Conservation (phyloP, 2,888 invertebrate genomes). For the Ormyrus rosae region DNA sequence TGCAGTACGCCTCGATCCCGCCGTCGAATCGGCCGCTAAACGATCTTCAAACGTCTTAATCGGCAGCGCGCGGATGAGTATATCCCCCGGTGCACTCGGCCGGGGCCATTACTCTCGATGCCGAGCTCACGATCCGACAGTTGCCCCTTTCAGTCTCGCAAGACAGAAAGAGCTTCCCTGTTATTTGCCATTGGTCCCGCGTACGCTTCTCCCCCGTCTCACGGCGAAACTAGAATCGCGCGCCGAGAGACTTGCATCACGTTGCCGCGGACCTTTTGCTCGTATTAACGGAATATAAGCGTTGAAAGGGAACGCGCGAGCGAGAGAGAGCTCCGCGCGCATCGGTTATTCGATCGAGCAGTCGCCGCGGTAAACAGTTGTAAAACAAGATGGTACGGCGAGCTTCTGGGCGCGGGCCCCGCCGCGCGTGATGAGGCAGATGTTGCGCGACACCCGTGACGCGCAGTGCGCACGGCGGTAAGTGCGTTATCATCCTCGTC, state of each 20-base stretch:
- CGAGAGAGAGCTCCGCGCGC: background rate
- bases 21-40: background rate
- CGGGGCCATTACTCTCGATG: conserved; percentile 20
- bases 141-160: conserved; percentile 28
- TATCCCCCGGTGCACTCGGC: background rate
- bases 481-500: conserved; percentile 20
- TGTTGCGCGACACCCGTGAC: conserved; percentile 33
- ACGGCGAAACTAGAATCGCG: conserved; percentile 18
- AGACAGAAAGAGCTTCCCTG: conserved; percentile 44
- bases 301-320: background rate
- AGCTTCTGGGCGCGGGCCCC: conserved; percentile 12
- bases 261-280: conserved; percentile 7
- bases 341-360: conserved; percentile 47
- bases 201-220: background rate
- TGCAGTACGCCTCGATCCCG: background rate
- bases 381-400: conserved; percentile 17
- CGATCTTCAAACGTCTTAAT: conserved; percentile 37
- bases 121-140: conserved; percentile 30
- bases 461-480: conserved; percentile 5
- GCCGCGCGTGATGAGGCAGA: conserved; percentile 11
- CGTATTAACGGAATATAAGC: background rate
- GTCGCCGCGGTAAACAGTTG: conserved; percentile 43
- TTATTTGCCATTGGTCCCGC: conserved; percentile 53
- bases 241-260: background rate
- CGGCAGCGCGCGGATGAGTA: conserved; percentile 14